Conservation (phyloP, 2,113 vertebrate species). For the Nettapus auritus region DNA sequence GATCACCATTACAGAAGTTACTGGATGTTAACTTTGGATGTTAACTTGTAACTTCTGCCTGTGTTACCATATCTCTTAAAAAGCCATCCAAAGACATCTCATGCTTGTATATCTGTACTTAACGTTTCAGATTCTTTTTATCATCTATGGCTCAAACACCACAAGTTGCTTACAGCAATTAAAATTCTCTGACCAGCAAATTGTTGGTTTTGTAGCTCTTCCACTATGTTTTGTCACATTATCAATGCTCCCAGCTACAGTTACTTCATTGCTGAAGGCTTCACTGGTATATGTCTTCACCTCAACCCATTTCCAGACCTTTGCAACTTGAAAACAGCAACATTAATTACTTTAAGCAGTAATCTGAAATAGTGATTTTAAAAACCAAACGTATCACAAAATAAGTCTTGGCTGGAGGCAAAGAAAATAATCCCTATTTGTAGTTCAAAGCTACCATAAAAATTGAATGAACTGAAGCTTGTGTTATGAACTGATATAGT, state of each 20-base stretch:
- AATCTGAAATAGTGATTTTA: not conserved
- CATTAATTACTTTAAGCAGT: not conserved
- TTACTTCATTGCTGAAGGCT: not conserved
- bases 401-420: not conserved
- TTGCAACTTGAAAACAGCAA: not conserved
- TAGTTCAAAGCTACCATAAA: not conserved
- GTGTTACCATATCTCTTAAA: not conserved
- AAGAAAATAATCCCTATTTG: not conserved
- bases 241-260: not conserved
- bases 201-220: not conserved
- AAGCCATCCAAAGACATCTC: not conserved
- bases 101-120: not conserved
- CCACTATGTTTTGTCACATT: not conserved
- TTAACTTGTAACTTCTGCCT: not conserved
- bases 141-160: not conserved
- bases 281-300: not conserved
- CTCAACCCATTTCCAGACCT: not conserved
- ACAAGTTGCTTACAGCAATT: not conserved
- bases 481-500: not conserved
- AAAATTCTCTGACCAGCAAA: not conserved
- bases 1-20: too few relatives aligned
- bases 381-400: not conserved
- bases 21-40: too few relatives aligned
- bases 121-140: not conserved
- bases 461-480: not conserved